Conservation (phyloP, 2,797 vertebrate genomes). For the Alectoris magna region DNA sequence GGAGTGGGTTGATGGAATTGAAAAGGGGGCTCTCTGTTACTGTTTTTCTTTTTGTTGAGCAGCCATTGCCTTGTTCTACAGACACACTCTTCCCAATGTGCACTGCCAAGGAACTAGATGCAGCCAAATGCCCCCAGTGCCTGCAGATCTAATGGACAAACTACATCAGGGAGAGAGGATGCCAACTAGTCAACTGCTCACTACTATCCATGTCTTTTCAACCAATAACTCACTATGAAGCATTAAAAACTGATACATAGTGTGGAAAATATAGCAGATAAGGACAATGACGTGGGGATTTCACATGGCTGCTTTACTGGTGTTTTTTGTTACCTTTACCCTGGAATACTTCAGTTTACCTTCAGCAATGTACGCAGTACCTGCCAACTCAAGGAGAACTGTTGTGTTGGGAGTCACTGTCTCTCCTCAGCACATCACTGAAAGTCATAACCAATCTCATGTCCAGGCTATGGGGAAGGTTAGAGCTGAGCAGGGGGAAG, state of each 20-base stretch:
- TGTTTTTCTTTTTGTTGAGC: background rate
- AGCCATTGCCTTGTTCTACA: accelerated
- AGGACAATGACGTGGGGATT: background rate
- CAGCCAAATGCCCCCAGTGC: accelerated
- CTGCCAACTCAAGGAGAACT: background rate
- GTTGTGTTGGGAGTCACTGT: no score
- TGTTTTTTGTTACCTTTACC: background rate
- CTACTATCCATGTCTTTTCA: background rate
- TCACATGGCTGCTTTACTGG: background rate
- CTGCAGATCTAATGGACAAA: accelerated
- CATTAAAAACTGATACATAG: background rate
- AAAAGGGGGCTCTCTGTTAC: background rate
- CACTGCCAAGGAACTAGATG: background rate
- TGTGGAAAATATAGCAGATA: background rate
- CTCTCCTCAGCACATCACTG: accelerated
- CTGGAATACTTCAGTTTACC: background rate
- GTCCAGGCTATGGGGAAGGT: background rate
- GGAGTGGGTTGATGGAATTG: background rate
- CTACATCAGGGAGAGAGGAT: background rate
- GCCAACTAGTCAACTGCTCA: background rate
- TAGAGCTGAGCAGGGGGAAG: background rate
- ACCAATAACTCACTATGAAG: accelerated
- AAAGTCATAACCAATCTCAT: background rate
- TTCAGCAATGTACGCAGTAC: background rate
- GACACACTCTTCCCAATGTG: background rate